Evolutionary conservation across 2,888 invertebrate species (phyloP).

Genomic region (Chrysodeixis includens): DNA sequence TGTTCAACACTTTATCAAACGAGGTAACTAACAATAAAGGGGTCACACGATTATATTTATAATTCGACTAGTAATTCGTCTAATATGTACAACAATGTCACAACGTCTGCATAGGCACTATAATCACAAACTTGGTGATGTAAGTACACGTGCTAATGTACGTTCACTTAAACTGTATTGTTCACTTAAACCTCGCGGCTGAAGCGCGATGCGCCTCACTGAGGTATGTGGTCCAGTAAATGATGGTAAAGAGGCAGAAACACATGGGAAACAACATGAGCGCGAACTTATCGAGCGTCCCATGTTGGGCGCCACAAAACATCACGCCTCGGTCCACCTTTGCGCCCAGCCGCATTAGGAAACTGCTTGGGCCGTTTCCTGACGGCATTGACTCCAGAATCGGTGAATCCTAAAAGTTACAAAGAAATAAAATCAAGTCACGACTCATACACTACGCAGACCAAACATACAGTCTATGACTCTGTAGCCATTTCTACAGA

Average conservation of each 20-base stretch:
- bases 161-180: conserved; percentile 28
- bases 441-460: background rate
- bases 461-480: conserved; percentile 36
- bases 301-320: conserved; percentile 90
- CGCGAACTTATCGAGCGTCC: conserved; percentile 89
- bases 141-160: conserved; percentile 34
- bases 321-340: conserved; percentile 87
- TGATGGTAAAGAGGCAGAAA: conserved; percentile 88
- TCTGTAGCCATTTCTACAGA: conserved; percentile 39
- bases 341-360: conserved; percentile 76
- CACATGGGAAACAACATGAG: conserved; percentile 90
- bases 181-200: conserved; percentile 65
- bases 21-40: conserved; percentile 43
- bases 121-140: conserved; percentile 55
- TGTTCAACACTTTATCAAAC: conserved; percentile 37
- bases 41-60: conserved; percentile 60
- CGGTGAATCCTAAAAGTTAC: conserved; percentile 80
- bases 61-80: conserved; percentile 81
- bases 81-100: conserved; percentile 78
- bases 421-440: conserved; percentile 23
- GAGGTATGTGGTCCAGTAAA: conserved; percentile 90
- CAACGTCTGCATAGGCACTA: conserved; percentile 70
- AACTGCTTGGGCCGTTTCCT: conserved; percentile 68
- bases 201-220: conserved; percentile 85
- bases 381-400: conserved; percentile 81